A percentile compares a stretch with the other conserved stretches of the same genome.
Conservation (phyloP, 2,797 vertebrate species). For the Myotis myotis region DNA sequence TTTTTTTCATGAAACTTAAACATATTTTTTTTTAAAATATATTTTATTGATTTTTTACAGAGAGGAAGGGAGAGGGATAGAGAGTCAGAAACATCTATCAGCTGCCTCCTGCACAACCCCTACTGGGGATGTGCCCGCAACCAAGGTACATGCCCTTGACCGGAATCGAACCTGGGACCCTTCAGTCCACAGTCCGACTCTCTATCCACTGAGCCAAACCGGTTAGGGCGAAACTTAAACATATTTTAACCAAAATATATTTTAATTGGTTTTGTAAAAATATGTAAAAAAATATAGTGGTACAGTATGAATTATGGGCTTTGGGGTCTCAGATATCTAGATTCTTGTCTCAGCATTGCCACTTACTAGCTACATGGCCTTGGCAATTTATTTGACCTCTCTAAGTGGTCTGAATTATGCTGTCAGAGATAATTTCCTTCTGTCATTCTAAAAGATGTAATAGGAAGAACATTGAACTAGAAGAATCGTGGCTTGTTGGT, state of each 20-base stretch:
- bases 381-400: constrained; percentile 37
- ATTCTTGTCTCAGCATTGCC: neutral
- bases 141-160: too few relatives aligned
- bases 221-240: neutral
- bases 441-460: neutral
- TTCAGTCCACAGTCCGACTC: too few relatives aligned
- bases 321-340: neutral
- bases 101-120: too few relatives aligned
- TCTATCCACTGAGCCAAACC: too few relatives aligned
- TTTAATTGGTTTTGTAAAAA: constrained; percentile 22
- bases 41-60: too few relatives aligned
- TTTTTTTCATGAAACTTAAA: neutral
- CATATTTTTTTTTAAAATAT: too few relatives aligned
- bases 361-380: constrained; percentile 39
- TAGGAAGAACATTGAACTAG: neutral
- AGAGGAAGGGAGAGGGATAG: too few relatives aligned
- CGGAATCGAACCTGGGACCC: too few relatives aligned
- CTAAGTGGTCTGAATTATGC: constrained; percentile 56
- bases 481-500: neutral
- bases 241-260: neutral
- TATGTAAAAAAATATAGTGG: neutral
- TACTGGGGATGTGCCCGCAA: too few relatives aligned
- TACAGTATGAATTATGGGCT: neutral
- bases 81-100: too few relatives aligned
- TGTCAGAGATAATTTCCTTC: constrained; percentile 63